Evolutionary conservation across 2,113 vertebrate genomes (phyloP), one percentile per base, ranked within the genome.

Genomic region (Varanus salvator): DNA sequence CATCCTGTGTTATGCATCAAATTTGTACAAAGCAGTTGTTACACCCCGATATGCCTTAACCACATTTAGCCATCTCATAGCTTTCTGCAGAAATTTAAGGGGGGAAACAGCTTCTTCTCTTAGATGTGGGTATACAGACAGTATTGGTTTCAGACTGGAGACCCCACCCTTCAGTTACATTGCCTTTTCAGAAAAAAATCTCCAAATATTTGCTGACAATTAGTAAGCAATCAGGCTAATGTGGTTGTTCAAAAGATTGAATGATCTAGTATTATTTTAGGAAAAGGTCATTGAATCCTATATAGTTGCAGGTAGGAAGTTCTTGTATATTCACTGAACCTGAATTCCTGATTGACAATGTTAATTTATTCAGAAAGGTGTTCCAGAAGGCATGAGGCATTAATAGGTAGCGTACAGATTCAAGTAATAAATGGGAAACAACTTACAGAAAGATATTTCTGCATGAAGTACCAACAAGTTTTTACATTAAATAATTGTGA

Each of bases 401-500:
- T 72, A 25, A 84, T 68, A 91, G 85, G 85, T 90, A 82, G 29
- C 76, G 84, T 90, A 82, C 86, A 66, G 76, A 78, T 71, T 93
- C 89, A 86, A 94, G 87, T 69, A 14, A 80, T 92, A 94, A 94
- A 84, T 94, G 92, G 94, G 93, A 91, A 95, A 78, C 38, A 93
- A 91, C 93, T 88, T 91, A 87, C 87, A 76, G 72, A 85, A 85
- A 44, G 85, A 60, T 95, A 38, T 74, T 87, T 95, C 48, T 95
- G 87, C 94, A 85, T 86, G 91, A 89, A 90, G 90, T 93, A 94
- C 77, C 89, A 95, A 92, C 60, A 95, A 83, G 85, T 91, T 96
- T 96, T 91, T 95, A 90, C 94, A 94, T 95, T 95, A 95, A 96
- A 96, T 76, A 87, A 87, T 87, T 85, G 86, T 0, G 21, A 90